Conservation (phyloP, 2,113 vertebrate genomes). For the human region GRCh38 chr6:26594501-26595000, state of each 20-base stretch:
- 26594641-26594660: neutral
- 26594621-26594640: neutral
- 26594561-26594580: neutral
- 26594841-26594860: accelerated
- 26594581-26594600: neutral
- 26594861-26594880: constrained; percentile 60
- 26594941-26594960: constrained; percentile 90
- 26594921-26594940: constrained; percentile 87
- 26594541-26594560: neutral
- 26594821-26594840: neutral
- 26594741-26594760: neutral
- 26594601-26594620: neutral
- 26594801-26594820: neutral
- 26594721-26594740: neutral
- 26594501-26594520: neutral
- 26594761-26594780: neutral
- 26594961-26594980: accelerated
- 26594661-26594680: neutral
- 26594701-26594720: neutral
- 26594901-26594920: constrained; percentile 85
- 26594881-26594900: constrained; percentile 93
- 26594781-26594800: neutral
- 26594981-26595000: accelerated
- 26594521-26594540: neutral
- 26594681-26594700: neutral